Percentiles rank a stretch among this genome's conserved stretches.
Conservation (phyloP, 1,140 invertebrate genomes). For the Pantala flavescens region DNA sequence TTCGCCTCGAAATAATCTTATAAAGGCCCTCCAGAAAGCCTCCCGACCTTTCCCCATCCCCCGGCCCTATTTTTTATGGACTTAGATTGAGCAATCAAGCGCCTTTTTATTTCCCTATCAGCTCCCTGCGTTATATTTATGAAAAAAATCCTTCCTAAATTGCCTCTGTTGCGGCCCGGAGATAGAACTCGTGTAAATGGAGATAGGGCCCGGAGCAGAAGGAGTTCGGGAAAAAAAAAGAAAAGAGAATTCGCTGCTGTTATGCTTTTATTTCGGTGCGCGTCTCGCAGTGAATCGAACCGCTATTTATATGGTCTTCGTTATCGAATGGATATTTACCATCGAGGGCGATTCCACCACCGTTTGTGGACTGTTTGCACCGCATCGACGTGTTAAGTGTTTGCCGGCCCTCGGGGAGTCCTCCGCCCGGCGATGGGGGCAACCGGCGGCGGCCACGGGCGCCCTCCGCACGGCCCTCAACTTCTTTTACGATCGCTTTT, state of each 20-base stretch:
- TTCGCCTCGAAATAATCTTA: neutral
- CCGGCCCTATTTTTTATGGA: neutral
- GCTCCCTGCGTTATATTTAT: constrained; percentile 5
- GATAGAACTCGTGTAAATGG: neutral
- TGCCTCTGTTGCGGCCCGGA: neutral
- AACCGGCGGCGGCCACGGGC: neutral
- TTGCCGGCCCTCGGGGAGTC: neutral
- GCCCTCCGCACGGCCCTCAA: neutral
- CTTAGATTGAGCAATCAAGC: constrained; percentile 5
- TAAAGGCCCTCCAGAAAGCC: constrained; percentile 1
- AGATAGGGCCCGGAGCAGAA: neutral
- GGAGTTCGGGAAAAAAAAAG: neutral
- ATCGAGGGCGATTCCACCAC: neutral
- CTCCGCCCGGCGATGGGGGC: neutral
- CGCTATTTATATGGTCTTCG: neutral
- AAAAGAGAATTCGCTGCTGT: neutral
- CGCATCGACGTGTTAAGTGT: no score
- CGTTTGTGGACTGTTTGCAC: neutral
- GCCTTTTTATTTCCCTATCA: constrained; percentile 6
- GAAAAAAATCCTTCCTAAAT: neutral
- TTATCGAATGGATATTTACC: neutral
- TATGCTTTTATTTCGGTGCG: neutral
- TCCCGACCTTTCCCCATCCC: neutral
- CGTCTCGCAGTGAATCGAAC: neutral
- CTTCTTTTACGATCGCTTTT: neutral